Base-by-base conservation (phyloP, 2,113 vertebrate species). In the Pluvianellus socialis region DNA sequence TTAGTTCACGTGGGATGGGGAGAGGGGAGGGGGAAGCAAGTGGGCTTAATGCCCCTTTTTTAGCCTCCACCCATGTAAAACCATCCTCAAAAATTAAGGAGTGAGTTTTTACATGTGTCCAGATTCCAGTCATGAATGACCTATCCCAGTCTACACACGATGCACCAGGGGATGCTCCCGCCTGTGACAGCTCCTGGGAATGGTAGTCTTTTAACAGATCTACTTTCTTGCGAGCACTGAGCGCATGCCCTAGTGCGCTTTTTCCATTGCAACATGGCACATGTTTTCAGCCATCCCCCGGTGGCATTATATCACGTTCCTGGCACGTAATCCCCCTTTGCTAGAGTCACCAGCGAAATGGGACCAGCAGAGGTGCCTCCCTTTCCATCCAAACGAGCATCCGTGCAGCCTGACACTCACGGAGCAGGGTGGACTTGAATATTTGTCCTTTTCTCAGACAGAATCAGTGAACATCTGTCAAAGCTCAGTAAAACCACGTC, bases 141-240 rank as follows among this genome's bases (percentile, higher is more conserved):
- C 7, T 33, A 14, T 11, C 32, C 65, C 76, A 85, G 8, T 10
- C 58, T 52, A 4, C 1, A 7, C 30, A 32, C 32, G 5, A 4
- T 4, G 8, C 22, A 14, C 30, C 22, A 16, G 50, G n/a, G 44
- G 16, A 13, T 55, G n/a, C 11, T 28, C 12, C 35, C 58, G 79
- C 67, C 53, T n/a, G 9, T 23, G 63, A 6, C 20, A n/a, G 11
- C 28, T 58, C 62, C 62, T 1, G 2, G 50, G 10, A 44, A 0
- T 5, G 4, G 7, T 20, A 63, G 8, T 12, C 44, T 38, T 59
- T 38, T n/a, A 52, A 63, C 42, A 70, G 26, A 28, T 76, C 72
- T 40, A 4, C 14, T 10, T 40, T 58, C 7, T 33, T 68, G 24
- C 2, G 2, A 52, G 17, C 70, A 68, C 9, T 20, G 65, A 94